Conservation (phyloP, 2,888 invertebrate species). For the Lapara coniferarum region DNA sequence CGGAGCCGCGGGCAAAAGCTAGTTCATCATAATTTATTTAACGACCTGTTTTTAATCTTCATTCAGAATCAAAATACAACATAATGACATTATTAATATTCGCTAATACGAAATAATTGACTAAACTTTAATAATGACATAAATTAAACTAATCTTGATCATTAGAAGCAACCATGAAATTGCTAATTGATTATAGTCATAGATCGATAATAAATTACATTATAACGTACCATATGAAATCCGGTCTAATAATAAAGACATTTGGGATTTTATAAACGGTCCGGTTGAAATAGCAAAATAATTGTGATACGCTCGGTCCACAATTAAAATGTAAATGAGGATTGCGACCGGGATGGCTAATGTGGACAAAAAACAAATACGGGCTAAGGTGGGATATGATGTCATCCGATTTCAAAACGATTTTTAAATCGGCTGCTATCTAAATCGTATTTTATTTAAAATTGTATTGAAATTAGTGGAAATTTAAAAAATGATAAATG, state of each 20-base stretch:
- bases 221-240: conserved; percentile 38
- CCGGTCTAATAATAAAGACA: conserved; percentile 53
- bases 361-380: conserved; percentile 40
- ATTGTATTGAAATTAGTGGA: no score
- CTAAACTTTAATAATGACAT: conserved; percentile 24
- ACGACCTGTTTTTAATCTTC: background rate
- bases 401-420: conserved; percentile 10
- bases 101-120: conserved; percentile 3
- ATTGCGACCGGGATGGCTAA: conserved; percentile 46
- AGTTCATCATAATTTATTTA: background rate
- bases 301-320: conserved; percentile 56
- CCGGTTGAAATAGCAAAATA: conserved; percentile 41
- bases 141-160: conserved; percentile 37
- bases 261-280: conserved; percentile 43
- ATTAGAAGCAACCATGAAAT: conserved; percentile 35
- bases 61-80: background rate
- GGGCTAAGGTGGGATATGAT: conserved; percentile 17
- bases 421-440: background rate
- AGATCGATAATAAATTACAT: conserved; percentile 36
- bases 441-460: background rate
- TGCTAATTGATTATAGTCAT: conserved; percentile 32
- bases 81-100: background rate
- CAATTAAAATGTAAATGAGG: conserved; percentile 75
- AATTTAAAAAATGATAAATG: no score
- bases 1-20: no score